Evolutionary conservation across 2,888 invertebrate species (phyloP).

Genomic region (Trachelus troglodyta): DNA sequence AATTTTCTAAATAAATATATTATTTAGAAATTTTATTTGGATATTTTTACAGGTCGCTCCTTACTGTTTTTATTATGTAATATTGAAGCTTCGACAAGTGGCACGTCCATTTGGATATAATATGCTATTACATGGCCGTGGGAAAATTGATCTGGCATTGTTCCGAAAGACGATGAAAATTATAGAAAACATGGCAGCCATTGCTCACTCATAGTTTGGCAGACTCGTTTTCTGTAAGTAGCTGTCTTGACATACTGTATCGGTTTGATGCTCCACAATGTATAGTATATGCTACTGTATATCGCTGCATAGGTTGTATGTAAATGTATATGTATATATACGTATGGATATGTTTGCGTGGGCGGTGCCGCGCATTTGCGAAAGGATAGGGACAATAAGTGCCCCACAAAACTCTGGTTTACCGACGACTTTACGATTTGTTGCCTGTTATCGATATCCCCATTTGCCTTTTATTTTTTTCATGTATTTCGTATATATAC

Average conservation of each 20-base stretch:
- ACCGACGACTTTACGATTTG: slow-evolving; percentile 39
- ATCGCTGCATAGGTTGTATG: background rate
- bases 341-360: background rate
- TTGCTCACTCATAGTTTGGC: background rate
- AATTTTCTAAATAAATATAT: background rate
- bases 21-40: background rate
- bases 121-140: background rate
- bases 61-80: background rate
- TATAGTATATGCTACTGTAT: background rate
- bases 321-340: background rate
- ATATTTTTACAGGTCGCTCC: background rate
- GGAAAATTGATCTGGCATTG: background rate
- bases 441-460: slow-evolving; percentile 26
- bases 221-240: background rate
- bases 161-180: background rate
- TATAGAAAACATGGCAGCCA: background rate
- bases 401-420: slow-evolving; percentile 35
- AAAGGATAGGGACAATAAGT: slow-evolving; percentile 31
- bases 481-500: background rate
- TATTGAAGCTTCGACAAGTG: slow-evolving; percentile 22
- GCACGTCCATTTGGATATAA: background rate
- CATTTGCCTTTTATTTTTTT: background rate
- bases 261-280: background rate
- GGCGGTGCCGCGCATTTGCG: background rate
- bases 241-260: background rate